Evolutionary conservation across 2,888 invertebrate genomes (phyloP), one percentile per base, ranked within the genome.

Genomic region (Agriotes lineatus): DNA sequence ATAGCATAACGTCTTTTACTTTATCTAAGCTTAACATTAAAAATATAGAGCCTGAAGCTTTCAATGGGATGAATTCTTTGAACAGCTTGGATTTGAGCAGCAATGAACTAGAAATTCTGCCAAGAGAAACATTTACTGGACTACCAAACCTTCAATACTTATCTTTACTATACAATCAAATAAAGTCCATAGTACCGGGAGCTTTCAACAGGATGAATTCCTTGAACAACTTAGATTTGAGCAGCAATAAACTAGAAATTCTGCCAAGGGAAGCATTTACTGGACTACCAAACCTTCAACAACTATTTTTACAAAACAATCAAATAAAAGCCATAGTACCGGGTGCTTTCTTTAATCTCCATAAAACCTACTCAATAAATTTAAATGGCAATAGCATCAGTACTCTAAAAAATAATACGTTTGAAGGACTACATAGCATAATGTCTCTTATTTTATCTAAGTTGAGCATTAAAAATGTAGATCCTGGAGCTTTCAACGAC

Each of bases 341-440:
- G 3, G 3, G 3, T 5, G 30, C 5, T 25, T 7, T 25, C 30
- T 25, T 3, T 25, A 25, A 5, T 25, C 30, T 3, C 30, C 7
- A 7, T 3, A n/a, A n/a, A n/a, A n/a, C n/a, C n/a, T n/a, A n/a
- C n/a, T n/a, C n/a, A n/a, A n/a, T n/a, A n/a, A n/a, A 19, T 1
- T 0, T 30, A 30, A 30, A 12, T 39, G 10, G 14, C 5, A 39
- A 10, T 9, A 9, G 4, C 30, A 4, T 30, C 30, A 30, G 9
- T 9, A 30, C 30, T 30, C 9, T 30, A 9, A 9, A 30, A 30
- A 30, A 30, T 9, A 30, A 30, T 30, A 30, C 57, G n/a, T 64
- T 64, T 45, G 9, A 12, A 5, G 64, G 57, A 14, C 42, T 65
- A 5, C 6, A 33, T n/a, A 14, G 12, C 18, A 12, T 65, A 9